These are phyloP conservation scores for Pogonomyrmex barbatus DNA, from an alignment of 1,140 invertebrate species.

Conservation along the genomic window DNA sequence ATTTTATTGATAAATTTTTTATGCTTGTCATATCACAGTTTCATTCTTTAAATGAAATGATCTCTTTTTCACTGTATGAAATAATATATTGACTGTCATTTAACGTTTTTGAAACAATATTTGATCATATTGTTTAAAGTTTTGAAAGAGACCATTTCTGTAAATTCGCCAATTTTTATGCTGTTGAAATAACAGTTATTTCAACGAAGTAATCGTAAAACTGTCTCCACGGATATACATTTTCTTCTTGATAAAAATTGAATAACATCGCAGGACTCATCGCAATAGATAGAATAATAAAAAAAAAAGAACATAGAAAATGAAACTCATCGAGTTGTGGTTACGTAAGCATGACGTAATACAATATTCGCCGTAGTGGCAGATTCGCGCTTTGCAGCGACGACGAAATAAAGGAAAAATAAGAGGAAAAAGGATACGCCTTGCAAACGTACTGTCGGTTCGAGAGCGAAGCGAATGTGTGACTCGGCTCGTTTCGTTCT, in stretches of 20 bases:
- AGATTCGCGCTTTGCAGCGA: conserved; percentile 10
- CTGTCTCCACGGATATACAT: too few relatives aligned
- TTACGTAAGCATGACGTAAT: conserved; percentile 34
- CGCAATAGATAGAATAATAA: not conserved
- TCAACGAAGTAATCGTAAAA: not conserved
- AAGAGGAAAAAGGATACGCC: not conserved
- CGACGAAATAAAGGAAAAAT: conserved; percentile 14
- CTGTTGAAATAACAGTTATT: not conserved
- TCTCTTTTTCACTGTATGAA: not conserved
- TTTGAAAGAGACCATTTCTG: not conserved
- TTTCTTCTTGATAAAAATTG: not conserved
- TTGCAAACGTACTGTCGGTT: not conserved
- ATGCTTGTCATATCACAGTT: conserved; percentile 7
- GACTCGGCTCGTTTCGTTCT: conserved; percentile 41
- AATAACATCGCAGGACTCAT: not conserved
- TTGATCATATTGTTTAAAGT: not conserved
- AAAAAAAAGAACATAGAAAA: not conserved
- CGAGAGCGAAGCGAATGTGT: conserved; percentile 22
- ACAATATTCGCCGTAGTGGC: conserved; percentile 26
- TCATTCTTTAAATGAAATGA: not conserved
- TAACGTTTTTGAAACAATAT: not conserved
- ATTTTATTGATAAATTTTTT: conserved; percentile 16
- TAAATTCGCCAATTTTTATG: not conserved
- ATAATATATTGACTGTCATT: not conserved
- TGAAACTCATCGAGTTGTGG: conserved; percentile 12